Base-by-base conservation (phyloP, 2,888 invertebrate species). In the Tolmerus cingulatus region DNA sequence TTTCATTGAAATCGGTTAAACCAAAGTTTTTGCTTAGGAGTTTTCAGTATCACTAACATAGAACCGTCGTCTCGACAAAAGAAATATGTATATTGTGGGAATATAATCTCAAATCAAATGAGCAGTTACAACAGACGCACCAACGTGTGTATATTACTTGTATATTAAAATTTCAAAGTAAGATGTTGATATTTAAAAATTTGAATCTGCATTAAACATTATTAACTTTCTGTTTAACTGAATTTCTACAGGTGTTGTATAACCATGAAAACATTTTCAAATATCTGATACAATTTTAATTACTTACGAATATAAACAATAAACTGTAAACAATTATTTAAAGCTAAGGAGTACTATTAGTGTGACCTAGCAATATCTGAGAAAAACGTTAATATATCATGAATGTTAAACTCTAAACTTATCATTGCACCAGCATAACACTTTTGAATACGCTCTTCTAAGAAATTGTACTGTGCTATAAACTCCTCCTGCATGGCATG, bases 401-500 rank as follows among this genome's bases (percentile, higher is more conserved):
- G 95, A 90, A 99, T 98, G 86, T 97, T 96, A 92, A 99, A 99
- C 92, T 99, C 99, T 90, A 99, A 94, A 87, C 96, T 95, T 89
- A 99, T 97, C 94, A 97, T 97, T 77, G 98, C 97, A 89, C 97
- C 98, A 16, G 98, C 98, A 94, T 99, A 99, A 93, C 99, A 99
- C 90, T 97, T 95, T 90, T 97, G 97, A 91, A 99, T 97, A 90
- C 98, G 95, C 90, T 97, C 97, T 93, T 98, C 98, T 90, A 99
- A 95, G 90, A 96, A 95, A 92, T 97, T 97, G 93, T 99, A 98
- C 92, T 99, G 99, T 90, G 97, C 96, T 90, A 99, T 97, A 93
- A 99, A 99, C 94, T 99, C 99, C 92, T 99, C 98, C 94, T 99
- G 99, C 99, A 99, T 99, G 90, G 98, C 97, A 91, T 98, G 95